These are phyloP conservation scores for Embiotoca jacksoni DNA, from an alignment of 2,113 vertebrate genomes.

Conservation along the genomic window DNA sequence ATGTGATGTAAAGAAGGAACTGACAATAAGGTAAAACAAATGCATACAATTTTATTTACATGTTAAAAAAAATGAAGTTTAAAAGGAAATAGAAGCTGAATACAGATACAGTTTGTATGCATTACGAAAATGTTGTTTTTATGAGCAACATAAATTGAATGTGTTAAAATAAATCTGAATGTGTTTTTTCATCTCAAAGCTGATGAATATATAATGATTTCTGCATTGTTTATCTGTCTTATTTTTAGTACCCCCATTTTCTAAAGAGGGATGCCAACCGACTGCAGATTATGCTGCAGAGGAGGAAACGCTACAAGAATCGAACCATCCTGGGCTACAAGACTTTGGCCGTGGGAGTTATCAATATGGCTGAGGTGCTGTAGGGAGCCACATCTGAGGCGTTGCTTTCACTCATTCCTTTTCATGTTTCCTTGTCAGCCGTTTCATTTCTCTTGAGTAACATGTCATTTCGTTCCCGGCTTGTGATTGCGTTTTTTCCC, in stretches of 20 bases:
- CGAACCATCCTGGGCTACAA: slow-evolving; percentile 88
- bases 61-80: too few relatives aligned
- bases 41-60: too few relatives aligned
- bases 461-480: slow-evolving; percentile 2
- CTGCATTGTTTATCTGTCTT: slow-evolving; percentile 18
- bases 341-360: slow-evolving; percentile 84
- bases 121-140: background rate
- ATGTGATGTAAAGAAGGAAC: background rate
- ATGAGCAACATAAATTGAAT: background rate
- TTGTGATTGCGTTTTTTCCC: slow-evolving; percentile 1
- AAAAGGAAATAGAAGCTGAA: too few relatives aligned
- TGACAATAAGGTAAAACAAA: too few relatives aligned
- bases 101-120: background rate
- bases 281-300: slow-evolving; percentile 87
- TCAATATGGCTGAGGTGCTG: slow-evolving; percentile 86
- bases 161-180: background rate
- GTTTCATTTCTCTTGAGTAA: slow-evolving; percentile 16
- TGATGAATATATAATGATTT: background rate
- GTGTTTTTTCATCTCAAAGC: slow-evolving; percentile 2
- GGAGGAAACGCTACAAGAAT: slow-evolving; percentile 87
- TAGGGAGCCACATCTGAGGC: background rate
- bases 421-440: slow-evolving; percentile 23
- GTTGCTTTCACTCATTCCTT: slow-evolving; percentile 11
- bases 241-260: slow-evolving; percentile 85
- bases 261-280: slow-evolving; percentile 86